Evolutionary conservation across 1,140 invertebrate species (phyloP).

Genomic region (Popillia japonica): DNA sequence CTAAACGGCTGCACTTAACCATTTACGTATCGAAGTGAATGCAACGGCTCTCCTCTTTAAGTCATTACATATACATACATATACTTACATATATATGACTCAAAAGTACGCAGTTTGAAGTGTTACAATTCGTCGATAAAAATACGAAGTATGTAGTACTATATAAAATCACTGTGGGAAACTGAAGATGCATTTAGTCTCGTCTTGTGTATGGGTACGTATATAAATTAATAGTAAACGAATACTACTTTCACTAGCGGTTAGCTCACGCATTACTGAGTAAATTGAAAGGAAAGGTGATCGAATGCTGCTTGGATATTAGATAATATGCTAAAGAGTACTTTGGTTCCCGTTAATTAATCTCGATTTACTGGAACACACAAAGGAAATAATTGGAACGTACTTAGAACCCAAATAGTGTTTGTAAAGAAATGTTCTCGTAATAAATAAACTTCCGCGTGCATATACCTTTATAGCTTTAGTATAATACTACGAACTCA

Average conservation of each 20-base stretch:
- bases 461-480: too few relatives aligned
- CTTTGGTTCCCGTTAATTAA: neutral
- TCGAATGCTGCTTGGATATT: conserved; percentile 8
- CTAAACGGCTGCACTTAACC: too few relatives aligned
- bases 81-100: too few relatives aligned
- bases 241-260: neutral
- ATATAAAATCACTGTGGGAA: neutral
- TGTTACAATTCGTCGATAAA: neutral
- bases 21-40: too few relatives aligned
- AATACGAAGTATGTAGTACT: too few relatives aligned
- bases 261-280: neutral
- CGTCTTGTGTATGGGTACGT: neutral
- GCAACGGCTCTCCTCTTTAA: too few relatives aligned
- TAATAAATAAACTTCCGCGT: too few relatives aligned
- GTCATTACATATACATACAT: too few relatives aligned
- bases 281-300: neutral
- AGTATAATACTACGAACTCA: too few relatives aligned
- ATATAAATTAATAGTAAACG: neutral
- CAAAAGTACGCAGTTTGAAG: too few relatives aligned
- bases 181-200: neutral
- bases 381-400: neutral
- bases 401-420: too few relatives aligned
- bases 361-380: neutral
- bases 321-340: neutral
- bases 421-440: too few relatives aligned